Evolutionary conservation across 2,888 invertebrate genomes (phyloP), one percentile per base, ranked within the genome.

Genomic region (Eutolmus rufibarbis): DNA sequence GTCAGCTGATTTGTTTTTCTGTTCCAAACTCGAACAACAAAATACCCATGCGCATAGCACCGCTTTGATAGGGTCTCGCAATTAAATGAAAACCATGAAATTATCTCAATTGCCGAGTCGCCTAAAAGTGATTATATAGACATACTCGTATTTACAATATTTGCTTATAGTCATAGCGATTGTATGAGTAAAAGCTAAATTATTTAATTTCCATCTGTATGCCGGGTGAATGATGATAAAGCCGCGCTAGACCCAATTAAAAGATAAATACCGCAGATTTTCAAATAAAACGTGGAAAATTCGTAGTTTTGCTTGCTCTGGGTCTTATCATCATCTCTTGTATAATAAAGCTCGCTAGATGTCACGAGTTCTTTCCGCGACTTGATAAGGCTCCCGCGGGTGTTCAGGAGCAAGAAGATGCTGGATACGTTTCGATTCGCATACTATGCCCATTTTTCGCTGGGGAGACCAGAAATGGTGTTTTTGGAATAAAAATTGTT

Each of bases 241-340:
- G 31, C 23, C 19, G 4, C 14, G 23, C 51, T 23, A 81, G 34
- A 81, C 56, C 56, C 34, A 81, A 81, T 81, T 56, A 81, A 81
- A 81, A 81, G 81, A 81, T 81, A 81, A 81, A 56, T 81, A 31
- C 81, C 14, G n/a, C 51, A 8, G 81, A 81, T 81, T 56, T 66
- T 66, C 66, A 66, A 66, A 66, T 66, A 66, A 78, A 46, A 81
- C 81, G 81, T 81, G 51, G 28, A 81, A 28, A 51, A 56, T 56
- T 28, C 16, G 56, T 34, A 43, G 78, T 46, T 19, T 23, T 43
- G 5, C 51, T 23, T 43, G 5, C 19, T 46, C 28, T 9, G 23
- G 14, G n/a, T n/a, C 40, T 81, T 81, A 81, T 81, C 81, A 23
- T 28, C 31, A 23, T n/a, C 56, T 66, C 66, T 66, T 66, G 66